phyloP scores from a whole-genome alignment of 2,113 vertebrate genomes.

The Mesembrinibis cayennensis region DNA sequence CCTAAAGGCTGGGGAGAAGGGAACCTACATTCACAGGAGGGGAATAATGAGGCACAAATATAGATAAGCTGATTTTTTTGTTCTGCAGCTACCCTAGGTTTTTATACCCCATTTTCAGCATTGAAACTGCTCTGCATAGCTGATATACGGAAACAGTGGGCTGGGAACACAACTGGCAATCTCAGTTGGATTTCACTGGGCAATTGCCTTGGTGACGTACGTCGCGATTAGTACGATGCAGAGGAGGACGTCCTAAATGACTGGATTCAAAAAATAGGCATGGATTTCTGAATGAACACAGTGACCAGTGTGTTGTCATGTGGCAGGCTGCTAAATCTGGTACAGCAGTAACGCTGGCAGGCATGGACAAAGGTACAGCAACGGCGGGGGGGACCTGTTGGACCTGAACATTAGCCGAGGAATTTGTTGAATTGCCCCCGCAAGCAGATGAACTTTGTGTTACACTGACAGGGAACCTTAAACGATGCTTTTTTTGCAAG shows the following conservation, averaged over 20 bases:
- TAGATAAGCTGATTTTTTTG: neutral
- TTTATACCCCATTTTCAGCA: neutral
- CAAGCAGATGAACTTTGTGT: neutral
- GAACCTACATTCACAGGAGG: neutral
- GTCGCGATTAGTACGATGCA: accelerated
- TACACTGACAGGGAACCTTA: neutral
- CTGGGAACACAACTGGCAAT: neutral
- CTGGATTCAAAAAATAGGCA: neutral
- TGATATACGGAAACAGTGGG: neutral
- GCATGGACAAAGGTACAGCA: neutral
- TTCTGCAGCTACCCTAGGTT: neutral
- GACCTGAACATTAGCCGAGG: neutral
- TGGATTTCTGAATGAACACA: neutral
- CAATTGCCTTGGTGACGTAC: accelerated
- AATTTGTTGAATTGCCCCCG: neutral
- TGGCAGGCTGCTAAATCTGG: neutral
- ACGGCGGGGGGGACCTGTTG: neutral
- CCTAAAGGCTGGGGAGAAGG: neutral
- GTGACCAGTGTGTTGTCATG: neutral
- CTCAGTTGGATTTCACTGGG: accelerated
- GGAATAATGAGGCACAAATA: neutral
- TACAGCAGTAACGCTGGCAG: neutral
- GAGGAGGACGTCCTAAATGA: neutral
- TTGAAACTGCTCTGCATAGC: neutral
- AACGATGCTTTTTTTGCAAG: accelerated